Percentiles rank a stretch among this genome's conserved stretches.
Evolutionary conservation across 2,888 invertebrate species (phyloP).

Genomic region (Gryllus longicercus): DNA sequence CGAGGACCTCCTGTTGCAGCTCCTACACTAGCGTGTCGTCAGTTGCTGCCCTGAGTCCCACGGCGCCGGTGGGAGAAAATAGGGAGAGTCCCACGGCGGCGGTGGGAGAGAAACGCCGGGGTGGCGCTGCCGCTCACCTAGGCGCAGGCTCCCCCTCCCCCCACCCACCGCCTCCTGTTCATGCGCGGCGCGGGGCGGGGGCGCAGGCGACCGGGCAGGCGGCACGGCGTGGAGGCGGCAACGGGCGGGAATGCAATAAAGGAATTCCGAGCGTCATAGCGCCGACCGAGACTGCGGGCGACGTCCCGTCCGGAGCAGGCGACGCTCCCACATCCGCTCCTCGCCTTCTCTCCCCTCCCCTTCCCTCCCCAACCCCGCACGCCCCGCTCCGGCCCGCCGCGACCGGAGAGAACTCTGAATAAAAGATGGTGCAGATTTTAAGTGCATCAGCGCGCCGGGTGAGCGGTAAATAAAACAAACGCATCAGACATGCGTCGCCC

Average conservation of each 20-base stretch:
- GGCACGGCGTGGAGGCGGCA: neutral
- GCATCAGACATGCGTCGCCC: slow-evolving; percentile 17
- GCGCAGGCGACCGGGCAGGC: neutral
- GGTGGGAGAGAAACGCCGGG: no score
- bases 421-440: slow-evolving; percentile 17
- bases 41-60: no score
- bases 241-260: slow-evolving; percentile 3
- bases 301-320: neutral
- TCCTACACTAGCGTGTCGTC: no score
- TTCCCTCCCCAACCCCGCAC: no score
- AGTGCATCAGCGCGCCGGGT: slow-evolving; percentile 17
- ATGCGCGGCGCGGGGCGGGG: neutral
- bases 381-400: no score
- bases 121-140: no score
- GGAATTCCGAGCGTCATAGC: neutral
- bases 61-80: no score
- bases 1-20: no score
- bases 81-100: no score
- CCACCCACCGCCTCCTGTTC: no score
- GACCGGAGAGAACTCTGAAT: neutral
- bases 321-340: neutral
- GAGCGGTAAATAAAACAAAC: slow-evolving; percentile 3
- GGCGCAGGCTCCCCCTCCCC: no score
- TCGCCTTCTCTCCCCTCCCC: neutral
- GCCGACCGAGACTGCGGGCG: neutral